Evolutionary conservation across 2,888 invertebrate genomes (phyloP), one percentile per base, ranked within the genome.

Genomic region (Frankliniella intonsa): DNA sequence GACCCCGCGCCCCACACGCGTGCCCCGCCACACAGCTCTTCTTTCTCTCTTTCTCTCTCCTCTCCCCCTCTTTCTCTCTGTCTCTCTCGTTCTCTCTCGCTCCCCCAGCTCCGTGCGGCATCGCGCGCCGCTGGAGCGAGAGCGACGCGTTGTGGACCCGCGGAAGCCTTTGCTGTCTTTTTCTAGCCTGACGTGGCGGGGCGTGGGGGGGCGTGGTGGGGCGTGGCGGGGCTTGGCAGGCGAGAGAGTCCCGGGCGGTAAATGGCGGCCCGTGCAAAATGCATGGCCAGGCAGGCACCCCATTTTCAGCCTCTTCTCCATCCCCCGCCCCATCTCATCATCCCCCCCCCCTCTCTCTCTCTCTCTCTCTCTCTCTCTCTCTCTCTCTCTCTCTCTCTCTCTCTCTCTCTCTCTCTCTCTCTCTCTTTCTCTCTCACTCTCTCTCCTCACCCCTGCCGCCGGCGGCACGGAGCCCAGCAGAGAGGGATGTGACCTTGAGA

Each of bases 221-320:
- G n/a, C n/a, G n/a, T n/a, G n/a, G 8, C 55, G 2, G 55, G 55
- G 55, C 55, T 11, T 17, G 17, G 55, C 55, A 11, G 55, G 55
- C 14, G 55, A 11, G 55, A 0, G 55, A 55, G 19, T 19, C 55
- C 55, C 55, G 17, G 55, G 25, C 7, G 22, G 25, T 76, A 76
- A 76, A 76, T 76, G 69, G 69, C 12, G 25, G 22, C 8, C 69
- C 69, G 69, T 76, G 69, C 69, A 76, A 76, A 25, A 76, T 76
- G 69, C 69, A 76, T 25, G 22, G 69, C 69, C n/a, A 22, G 22
- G 69, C 62, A 62, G 65, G 65, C 38, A 38, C 38, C 38, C 38
- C 38, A 38, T 38, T 38, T 38, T 38, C 38, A 38, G 38, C 38
- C 55, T 55, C 55, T 55, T 2, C 55, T 55, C 55, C 55, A 14